phyloP scores from a whole-genome alignment of 2,888 invertebrate species.

The Microlaimidae sp. region DNA sequence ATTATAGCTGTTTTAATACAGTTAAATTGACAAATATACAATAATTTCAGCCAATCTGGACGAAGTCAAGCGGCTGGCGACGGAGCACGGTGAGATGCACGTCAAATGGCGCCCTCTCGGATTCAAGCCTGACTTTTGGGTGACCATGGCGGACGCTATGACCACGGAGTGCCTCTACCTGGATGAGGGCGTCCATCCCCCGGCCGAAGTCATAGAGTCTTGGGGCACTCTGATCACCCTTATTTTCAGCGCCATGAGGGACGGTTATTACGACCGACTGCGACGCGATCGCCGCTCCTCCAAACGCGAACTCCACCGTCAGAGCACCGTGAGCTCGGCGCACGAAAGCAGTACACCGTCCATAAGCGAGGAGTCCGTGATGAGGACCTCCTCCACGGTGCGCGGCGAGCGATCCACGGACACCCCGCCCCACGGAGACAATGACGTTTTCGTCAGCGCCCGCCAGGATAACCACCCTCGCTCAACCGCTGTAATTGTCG shows the following conservation, averaged over 20 bases:
- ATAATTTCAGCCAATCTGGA: not conserved
- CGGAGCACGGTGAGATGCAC: constrained; percentile 28
- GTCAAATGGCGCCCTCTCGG: constrained; percentile 27
- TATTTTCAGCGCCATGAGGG: constrained; percentile 29
- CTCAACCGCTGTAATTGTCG: too few species aligned
- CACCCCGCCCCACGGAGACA: too few species aligned
- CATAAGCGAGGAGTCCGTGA: too few species aligned
- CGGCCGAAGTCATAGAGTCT: constrained; percentile 19
- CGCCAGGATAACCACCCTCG: too few species aligned
- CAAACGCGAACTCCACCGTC: too few species aligned
- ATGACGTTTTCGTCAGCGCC: too few species aligned
- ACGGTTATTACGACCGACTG: constrained; percentile 30
- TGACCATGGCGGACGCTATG: constrained; percentile 30
- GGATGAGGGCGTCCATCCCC: constrained; percentile 18
- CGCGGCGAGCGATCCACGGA: too few species aligned
- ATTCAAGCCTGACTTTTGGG: constrained; percentile 35
- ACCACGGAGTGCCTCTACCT: constrained; percentile 31
- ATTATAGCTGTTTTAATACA: too few species aligned
- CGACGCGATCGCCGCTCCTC: constrained; percentile 15
- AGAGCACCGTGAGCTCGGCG: too few species aligned
- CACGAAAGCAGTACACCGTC: too few species aligned
- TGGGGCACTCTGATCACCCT: constrained; percentile 30
- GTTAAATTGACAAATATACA: too few species aligned
- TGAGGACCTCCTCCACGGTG: too few species aligned
- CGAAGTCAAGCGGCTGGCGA: constrained; percentile 16